A percentile compares a stretch with the other conserved stretches of the same genome.
Conservation (phyloP, 2,888 invertebrate genomes). For the Chrysomela aeneicollis region DNA sequence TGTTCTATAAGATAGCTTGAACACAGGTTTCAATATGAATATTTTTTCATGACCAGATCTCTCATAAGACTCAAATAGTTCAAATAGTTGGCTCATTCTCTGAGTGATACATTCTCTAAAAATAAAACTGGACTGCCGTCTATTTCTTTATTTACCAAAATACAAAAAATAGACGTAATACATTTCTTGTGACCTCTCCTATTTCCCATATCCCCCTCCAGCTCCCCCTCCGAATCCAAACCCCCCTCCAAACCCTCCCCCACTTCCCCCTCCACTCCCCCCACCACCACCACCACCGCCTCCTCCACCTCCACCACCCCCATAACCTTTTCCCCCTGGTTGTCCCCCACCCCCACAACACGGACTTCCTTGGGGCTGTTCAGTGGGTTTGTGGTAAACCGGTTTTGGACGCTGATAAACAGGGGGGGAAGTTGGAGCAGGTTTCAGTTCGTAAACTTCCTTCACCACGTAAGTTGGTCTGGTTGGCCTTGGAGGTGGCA, state of each 20-base stretch:
- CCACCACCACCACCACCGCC: conserved; percentile 20
- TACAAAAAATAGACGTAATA: neutral
- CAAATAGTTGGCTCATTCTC: no score
- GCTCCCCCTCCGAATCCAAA: conserved; percentile 24
- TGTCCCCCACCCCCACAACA: conserved; percentile 17
- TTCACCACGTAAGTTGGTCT: neutral
- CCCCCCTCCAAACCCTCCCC: conserved; percentile 25
- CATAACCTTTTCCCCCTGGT: conserved; percentile 5
- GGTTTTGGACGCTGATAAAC: neutral
- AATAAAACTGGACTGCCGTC: no score
- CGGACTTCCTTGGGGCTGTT: conserved; percentile 7
- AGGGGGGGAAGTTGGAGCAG: neutral
- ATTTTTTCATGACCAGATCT: no score
- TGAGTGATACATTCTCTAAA: no score
- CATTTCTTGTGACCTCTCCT: no score
- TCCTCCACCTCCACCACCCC: conserved; percentile 15
- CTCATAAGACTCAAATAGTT: no score
- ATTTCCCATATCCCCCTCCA: conserved; percentile 23
- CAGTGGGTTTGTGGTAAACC: neutral
- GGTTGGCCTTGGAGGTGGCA: neutral
- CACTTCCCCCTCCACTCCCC: conserved; percentile 22
- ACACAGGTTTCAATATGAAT: no score
- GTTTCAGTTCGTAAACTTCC: neutral
- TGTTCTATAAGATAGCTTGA: no score
- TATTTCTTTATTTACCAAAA: no score